A percentile compares a stretch with the other conserved stretches of the same genome.
These are phyloP conservation scores for Dendrocincla tyrannina DNA, from an alignment of 2,797 vertebrate genomes.

Conservation along the genomic window DNA sequence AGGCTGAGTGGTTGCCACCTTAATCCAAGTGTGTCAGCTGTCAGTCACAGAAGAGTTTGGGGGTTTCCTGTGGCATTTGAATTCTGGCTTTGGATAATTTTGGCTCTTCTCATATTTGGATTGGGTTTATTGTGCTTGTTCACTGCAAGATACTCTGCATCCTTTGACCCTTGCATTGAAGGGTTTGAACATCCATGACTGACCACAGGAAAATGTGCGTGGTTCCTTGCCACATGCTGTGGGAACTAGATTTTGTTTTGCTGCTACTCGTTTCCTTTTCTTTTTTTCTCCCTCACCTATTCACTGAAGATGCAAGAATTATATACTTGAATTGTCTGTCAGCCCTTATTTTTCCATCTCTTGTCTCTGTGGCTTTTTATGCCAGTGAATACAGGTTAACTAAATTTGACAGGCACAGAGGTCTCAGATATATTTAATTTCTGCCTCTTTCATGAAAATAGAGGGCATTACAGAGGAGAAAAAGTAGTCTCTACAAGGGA, in stretches of 20 bases:
- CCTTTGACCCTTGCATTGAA: not conserved
- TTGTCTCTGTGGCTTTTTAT: not conserved
- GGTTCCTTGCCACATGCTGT: not conserved
- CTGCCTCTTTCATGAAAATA: not conserved
- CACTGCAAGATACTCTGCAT: rapidly evolving
- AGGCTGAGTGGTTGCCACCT: not conserved
- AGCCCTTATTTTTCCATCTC: not conserved
- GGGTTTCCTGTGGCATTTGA: not conserved
- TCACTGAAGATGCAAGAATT: not conserved
- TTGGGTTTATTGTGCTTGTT: not conserved
- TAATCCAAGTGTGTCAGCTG: rapidly evolving
- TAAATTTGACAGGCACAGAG: slow-evolving; percentile 15
- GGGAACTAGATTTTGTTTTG: not conserved
- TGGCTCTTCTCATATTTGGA: not conserved
- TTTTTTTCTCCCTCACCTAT: rapidly evolving
- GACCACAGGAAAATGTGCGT: not conserved
- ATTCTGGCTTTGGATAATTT: not conserved
- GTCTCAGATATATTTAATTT: slow-evolving; percentile 33
- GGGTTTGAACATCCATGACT: not conserved
- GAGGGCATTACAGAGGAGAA: not conserved
- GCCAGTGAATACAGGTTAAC: not conserved
- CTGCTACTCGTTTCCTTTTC: rapidly evolving
- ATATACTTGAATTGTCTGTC: slow-evolving; percentile 6
- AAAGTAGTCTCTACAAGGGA: not conserved
- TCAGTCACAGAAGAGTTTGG: not conserved